phyloP scores from a whole-genome alignment of 2,797 vertebrate species.

The Channa striata region DNA sequence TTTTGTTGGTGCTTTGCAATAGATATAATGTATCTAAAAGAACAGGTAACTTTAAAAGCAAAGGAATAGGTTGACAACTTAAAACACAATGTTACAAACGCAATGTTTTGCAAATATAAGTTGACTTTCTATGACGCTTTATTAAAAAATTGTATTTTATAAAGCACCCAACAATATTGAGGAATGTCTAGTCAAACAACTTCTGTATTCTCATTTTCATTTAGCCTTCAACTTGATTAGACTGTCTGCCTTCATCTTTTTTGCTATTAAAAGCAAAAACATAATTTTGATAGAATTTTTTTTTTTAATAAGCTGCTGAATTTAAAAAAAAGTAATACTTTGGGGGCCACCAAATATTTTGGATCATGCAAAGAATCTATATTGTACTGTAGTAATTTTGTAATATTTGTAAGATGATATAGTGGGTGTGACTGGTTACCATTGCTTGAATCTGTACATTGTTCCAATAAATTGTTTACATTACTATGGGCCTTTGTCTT shows the following conservation, averaged over 20 bases:
- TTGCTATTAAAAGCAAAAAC: slow-evolving; percentile 88
- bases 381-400: slow-evolving; percentile 99
- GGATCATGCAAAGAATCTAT: slow-evolving; percentile 99
- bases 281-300: slow-evolving; percentile 91
- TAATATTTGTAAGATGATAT: slow-evolving; percentile 99
- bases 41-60: slow-evolving; percentile 64
- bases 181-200: slow-evolving; percentile 89
- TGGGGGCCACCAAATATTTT: slow-evolving; percentile 99
- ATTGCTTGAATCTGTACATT: slow-evolving; percentile 98
- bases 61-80: slow-evolving; percentile 84
- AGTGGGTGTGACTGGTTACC: slow-evolving; percentile 98
- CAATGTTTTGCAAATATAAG: slow-evolving; percentile 75
- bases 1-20: slow-evolving; percentile 64
- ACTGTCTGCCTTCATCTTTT: slow-evolving; percentile 89
- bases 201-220: slow-evolving; percentile 85
- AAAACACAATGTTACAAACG: slow-evolving; percentile 5
- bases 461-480: slow-evolving; percentile 99
- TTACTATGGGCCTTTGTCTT: slow-evolving; percentile 73
- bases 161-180: slow-evolving; percentile 83
- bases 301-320: slow-evolving; percentile 93
- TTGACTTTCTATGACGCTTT: slow-evolving; percentile 86
- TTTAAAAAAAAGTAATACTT: slow-evolving; percentile 90
- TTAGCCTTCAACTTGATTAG: slow-evolving; percentile 89
- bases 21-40: slow-evolving; percentile 61
- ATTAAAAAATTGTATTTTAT: slow-evolving; percentile 86